These are phyloP conservation scores for Bambusicola thoracicus DNA, from an alignment of 2,113 vertebrate genomes.

Conservation along the genomic window DNA sequence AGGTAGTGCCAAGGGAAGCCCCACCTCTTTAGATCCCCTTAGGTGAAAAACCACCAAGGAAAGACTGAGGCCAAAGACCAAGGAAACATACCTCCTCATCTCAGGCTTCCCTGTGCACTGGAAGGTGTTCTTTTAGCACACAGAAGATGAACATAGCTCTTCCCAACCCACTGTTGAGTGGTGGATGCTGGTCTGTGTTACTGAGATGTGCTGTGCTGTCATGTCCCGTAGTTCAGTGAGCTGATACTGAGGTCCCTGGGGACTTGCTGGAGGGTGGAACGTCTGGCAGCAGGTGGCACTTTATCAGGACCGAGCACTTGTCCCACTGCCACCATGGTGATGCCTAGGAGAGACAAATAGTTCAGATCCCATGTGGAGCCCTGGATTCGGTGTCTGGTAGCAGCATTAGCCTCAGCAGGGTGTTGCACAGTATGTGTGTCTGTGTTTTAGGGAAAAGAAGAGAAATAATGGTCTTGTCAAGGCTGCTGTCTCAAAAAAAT, in stretches of 20 bases:
- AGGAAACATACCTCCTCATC: not conserved
- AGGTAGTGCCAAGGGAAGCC: not conserved
- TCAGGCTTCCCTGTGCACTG: not conserved
- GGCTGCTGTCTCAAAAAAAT: not conserved
- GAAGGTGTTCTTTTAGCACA: not conserved
- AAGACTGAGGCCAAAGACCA: not conserved
- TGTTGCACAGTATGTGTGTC: not conserved
- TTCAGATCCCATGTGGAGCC: not conserved
- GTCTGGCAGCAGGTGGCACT: not conserved
- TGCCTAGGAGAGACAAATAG: not conserved
- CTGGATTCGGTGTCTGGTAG: not conserved
- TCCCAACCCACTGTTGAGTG: fast-evolving
- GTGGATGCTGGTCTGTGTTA: not conserved
- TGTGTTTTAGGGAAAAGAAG: not conserved
- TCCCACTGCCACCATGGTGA: not conserved
- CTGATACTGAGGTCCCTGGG: not conserved
- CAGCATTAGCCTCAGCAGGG: not conserved
- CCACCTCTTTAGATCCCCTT: not conserved
- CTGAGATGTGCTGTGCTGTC: not conserved
- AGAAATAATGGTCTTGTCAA: not conserved
- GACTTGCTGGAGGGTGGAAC: not conserved
- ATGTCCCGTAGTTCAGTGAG: not conserved
- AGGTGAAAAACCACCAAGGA: not conserved
- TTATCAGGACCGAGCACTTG: not conserved
- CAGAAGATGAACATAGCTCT: not conserved